Evolutionary conservation across 1,140 invertebrate species (phyloP).

Genomic region (Maniola jurtina): DNA sequence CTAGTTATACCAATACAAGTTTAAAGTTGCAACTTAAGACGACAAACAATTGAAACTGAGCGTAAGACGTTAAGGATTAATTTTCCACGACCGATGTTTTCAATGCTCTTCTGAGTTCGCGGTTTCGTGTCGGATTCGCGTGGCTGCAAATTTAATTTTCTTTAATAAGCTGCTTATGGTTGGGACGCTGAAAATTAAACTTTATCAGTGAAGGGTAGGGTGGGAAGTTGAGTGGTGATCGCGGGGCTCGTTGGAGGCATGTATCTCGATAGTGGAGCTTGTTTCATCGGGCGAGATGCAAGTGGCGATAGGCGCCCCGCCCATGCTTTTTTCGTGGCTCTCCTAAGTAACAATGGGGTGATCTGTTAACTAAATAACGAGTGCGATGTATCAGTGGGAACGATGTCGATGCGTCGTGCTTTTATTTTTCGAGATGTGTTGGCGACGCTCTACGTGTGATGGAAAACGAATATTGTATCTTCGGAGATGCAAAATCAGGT

Average conservation of each 20-base stretch:
- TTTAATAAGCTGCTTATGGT: conserved; percentile 65
- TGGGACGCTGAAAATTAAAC: conserved; percentile 32
- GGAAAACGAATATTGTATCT: conserved; percentile 14
- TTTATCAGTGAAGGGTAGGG: conserved; percentile 37
- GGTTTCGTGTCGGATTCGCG: conserved; percentile 71
- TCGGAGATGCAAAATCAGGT: neutral
- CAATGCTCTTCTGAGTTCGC: conserved; percentile 51
- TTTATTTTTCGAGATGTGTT: conserved; percentile 56
- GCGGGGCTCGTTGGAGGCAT: conserved; percentile 59
- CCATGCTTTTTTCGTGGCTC: conserved; percentile 77
- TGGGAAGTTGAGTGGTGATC: conserved; percentile 32
- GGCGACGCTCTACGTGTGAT: conserved; percentile 38
- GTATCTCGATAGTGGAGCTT: conserved; percentile 69
- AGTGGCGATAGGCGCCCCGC: conserved; percentile 65
- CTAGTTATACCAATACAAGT: conserved; percentile 28
- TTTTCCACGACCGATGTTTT: conserved; percentile 37
- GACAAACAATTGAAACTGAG: conserved; percentile 31
- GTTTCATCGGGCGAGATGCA: conserved; percentile 71
- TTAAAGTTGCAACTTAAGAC: conserved; percentile 19
- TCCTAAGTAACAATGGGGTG: conserved; percentile 74
- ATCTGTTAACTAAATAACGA: conserved; percentile 78
- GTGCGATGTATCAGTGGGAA: conserved; percentile 64
- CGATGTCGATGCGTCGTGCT: conserved; percentile 56
- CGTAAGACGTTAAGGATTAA: conserved; percentile 49
- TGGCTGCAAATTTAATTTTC: conserved; percentile 78